Percentiles rank a stretch among this genome's conserved stretches.
Evolutionary conservation across 2,888 invertebrate genomes (phyloP).

Genomic region (Drosophila conformis): DNA sequence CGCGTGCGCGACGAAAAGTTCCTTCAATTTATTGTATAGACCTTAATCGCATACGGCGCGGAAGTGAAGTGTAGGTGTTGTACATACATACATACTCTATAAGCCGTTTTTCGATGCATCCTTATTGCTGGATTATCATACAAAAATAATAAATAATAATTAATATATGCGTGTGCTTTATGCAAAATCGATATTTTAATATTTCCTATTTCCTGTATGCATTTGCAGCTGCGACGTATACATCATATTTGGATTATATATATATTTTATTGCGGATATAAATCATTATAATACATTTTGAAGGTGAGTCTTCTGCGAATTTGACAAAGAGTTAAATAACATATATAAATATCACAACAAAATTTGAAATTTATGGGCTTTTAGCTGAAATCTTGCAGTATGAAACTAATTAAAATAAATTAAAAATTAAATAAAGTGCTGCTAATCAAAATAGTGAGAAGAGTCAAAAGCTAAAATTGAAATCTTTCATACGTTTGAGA

Average conservation of each 20-base stretch:
- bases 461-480: neutral
- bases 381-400: neutral
- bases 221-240: constrained; percentile 57
- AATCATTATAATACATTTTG: constrained; percentile 28
- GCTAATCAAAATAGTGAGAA: neutral
- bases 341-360: neutral
- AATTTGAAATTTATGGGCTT: neutral
- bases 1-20: constrained; percentile 51
- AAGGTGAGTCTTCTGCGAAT: constrained; percentile 46
- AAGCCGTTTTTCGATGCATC: constrained; percentile 14
- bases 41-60: constrained; percentile 43
- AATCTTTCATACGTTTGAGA: neutral
- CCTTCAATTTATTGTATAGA: constrained; percentile 19
- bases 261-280: constrained; percentile 47
- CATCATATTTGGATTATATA: constrained; percentile 47
- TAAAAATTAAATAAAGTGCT: neutral
- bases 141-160: constrained; percentile 1
- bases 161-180: constrained; percentile 12
- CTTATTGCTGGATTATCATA: constrained; percentile 19
- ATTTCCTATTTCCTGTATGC: constrained; percentile 27
- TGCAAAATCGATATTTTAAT: constrained; percentile 5
- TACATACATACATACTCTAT: constrained; percentile 8
- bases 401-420: neutral
- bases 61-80: constrained; percentile 71
- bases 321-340: neutral